Evolutionary conservation across 2,888 invertebrate species (phyloP).

Genomic region (Stratiomys singularior): DNA sequence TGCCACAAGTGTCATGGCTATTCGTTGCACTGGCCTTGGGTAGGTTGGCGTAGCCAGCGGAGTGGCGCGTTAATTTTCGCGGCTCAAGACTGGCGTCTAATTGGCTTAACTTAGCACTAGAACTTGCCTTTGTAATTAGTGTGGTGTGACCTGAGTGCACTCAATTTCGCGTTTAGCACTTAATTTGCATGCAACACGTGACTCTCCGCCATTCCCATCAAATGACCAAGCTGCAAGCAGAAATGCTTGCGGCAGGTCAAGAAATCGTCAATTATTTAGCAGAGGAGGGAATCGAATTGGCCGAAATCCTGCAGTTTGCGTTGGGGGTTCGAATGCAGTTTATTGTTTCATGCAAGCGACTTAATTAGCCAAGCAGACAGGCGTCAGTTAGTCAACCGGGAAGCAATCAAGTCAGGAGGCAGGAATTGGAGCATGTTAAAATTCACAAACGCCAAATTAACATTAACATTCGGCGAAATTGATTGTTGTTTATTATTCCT

Average conservation of each 20-base stretch:
- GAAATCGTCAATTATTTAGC: conserved; percentile 17
- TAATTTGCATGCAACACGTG: conserved; percentile 35
- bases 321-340: neutral
- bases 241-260: conserved; percentile 19
- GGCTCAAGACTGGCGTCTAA: conserved; percentile 8
- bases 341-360: neutral
- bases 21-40: conserved; percentile 45
- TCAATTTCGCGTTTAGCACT: conserved; percentile 33
- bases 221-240: neutral
- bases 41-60: neutral
- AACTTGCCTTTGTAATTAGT: conserved; percentile 26
- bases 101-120: conserved; percentile 10
- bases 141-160: conserved; percentile 14
- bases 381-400: conserved; percentile 6
- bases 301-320: neutral
- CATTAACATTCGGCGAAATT: neutral
- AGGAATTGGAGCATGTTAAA: neutral
- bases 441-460: neutral
- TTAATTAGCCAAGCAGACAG: neutral
- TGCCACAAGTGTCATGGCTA: conserved; percentile 29
- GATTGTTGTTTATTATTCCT: too few relatives aligned
- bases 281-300: neutral
- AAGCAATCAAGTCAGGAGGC: neutral
- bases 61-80: conserved; percentile 17
- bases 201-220: neutral